A percentile compares a stretch with the other conserved stretches of the same genome.
These are phyloP conservation scores for Stichodactyla mertensii DNA, from an alignment of 64 coral and sea anemone species.

Conservation along the genomic window DNA sequence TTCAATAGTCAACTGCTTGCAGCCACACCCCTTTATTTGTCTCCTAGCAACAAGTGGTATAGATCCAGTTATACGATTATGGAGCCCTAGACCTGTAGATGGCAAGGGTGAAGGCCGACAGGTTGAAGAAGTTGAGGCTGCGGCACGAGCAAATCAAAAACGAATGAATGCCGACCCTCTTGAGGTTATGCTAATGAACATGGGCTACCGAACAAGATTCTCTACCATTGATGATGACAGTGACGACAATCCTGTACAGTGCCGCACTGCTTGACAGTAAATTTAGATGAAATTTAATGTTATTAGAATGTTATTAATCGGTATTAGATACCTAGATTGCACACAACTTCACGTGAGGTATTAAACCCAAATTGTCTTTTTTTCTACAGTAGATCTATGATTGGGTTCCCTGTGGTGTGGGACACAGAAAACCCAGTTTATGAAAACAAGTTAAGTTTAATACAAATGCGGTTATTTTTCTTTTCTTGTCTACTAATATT, in stretches of 20 bases:
- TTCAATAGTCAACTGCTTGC: constrained; percentile 97
- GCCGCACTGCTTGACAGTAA: constrained; percentile 37
- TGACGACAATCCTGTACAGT: constrained; percentile 64
- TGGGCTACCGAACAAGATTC: constrained; percentile 85
- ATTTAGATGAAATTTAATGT: neutral
- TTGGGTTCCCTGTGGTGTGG: no score
- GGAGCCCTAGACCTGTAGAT: constrained; percentile 76
- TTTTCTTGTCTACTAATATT: no score
- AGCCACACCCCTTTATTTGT: constrained; percentile 83
- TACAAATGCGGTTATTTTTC: no score
- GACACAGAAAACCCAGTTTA: no score
- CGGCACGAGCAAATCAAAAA: constrained; percentile 91
- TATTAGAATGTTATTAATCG: neutral
- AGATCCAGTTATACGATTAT: constrained; percentile 90
- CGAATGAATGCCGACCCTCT: constrained; percentile 98
- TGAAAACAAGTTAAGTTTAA: no score
- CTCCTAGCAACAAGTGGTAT: constrained; percentile 97
- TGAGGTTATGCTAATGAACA: constrained; percentile 97
- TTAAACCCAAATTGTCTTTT: no score
- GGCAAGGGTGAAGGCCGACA: constrained; percentile 44
- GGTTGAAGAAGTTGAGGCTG: constrained; percentile 82
- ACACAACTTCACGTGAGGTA: no score
- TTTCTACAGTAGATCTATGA: no score
- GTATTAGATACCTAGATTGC: no score
- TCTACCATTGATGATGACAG: constrained; percentile 58